Base-by-base conservation (phyloP, 64 coral and sea anemone genomes). In the Exaiptasia diaphana region DNA sequence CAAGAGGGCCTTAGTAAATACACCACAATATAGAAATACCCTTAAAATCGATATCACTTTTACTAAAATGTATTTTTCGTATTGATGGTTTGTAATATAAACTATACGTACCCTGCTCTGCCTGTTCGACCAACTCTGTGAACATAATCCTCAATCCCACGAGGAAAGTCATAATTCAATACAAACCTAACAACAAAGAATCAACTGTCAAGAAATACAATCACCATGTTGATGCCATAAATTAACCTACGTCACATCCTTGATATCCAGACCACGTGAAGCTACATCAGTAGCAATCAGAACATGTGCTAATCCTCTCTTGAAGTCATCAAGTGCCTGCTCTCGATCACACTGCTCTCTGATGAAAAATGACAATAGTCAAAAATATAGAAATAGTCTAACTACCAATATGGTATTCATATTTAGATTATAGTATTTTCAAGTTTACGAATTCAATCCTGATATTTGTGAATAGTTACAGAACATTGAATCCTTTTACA, bases 251-350 rank as follows among this genome's bases (percentile, higher is more conserved):
- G 95, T 99, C 11, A 99, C 75, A 50, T 78, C 95, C 53, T 92
- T 91, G 10, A 99, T 99, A 59, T 99, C 95, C 15, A 99, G 54
- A 83, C 95, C 95, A 50, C 95, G 87, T 10, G 95, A 99, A 18
- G 95, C 95, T n/a, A 99, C 95, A 42, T 99, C 95, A 12, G 95
- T 99, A 34, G 95, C 95, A 41, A 99, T 99, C 10, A 99, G 83
- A 18, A 99, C 84, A 24, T 38, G 81, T 33, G 88, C 95, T 4
- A 54, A 25, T 4, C 95, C 89, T 7, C 85, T 99, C 52, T 99
- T 99, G 26, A 99, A 99, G 38, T 99, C 95, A 38, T 99, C 95
- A 9, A 99, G 27, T 31, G 95, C 95, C 38, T 99, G 95, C 17
- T 99, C 95, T 2, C 95, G 85, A 42, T 99, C 95, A 67, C 31